Base-by-base conservation (phyloP, 2,888 invertebrate species). In the Phaedon cochleariae region DNA sequence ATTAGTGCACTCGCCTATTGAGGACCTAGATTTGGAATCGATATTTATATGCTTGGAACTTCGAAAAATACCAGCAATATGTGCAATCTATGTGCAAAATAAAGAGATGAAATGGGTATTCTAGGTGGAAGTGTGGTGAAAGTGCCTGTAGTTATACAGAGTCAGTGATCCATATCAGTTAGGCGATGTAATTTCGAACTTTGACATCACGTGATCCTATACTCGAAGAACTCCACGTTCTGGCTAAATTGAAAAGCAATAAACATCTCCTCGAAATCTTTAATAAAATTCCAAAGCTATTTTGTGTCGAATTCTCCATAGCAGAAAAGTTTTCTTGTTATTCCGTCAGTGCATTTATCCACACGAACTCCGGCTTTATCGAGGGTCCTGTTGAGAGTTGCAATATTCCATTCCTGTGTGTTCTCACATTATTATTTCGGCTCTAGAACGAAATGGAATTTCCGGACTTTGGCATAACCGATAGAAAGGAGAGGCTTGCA, bases 251-350 rank as follows among this genome's bases (percentile, higher is more conserved):
- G 54, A 15, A 41, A 41, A 55, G 54, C 21, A 55, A 55, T 55
- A 55, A 22, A 41, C 54, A 55, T 41, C 21, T 15, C 22, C 37
- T 41, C 15, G 41, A 55, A 37, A 41, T 55, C 22, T 55, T 54
- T 41, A 21, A 41, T 54, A 20, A 21, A 18, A 54, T 54, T 54
- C 54, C 37, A 5, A 21, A 54, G 21, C 41, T 54, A 54, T 41
- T 18, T n/a, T 37, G 37, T 55, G 37, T 22, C n/a, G 26, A 55
- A 55, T 41, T 34, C 41, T 55, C 55, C 37, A 41, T 55, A 41
- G 41, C 2, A 15, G 55, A 55, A 55, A 55, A 41, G 55, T 55
- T 55, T 55, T 41, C 55, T 54, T 55, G 55, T 55, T 55, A 55
- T 55, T 21, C 22, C 41, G 22, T 41, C 20, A 9, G 26, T 20